Evolutionary conservation across 2,797 vertebrate species (phyloP).

Genomic region (Protosalanx chinensis): DNA sequence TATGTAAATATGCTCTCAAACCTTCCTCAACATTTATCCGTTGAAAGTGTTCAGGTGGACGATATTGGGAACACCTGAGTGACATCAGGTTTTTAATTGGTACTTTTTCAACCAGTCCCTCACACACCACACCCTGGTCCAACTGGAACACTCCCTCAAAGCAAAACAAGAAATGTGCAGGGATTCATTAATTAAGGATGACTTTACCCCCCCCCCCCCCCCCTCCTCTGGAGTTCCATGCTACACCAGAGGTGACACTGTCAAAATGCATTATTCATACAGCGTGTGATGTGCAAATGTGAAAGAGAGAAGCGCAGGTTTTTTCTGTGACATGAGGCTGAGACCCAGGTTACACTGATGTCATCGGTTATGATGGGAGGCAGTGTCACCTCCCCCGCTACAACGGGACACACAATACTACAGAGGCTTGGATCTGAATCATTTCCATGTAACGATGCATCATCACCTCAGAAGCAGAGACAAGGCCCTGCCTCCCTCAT

Average conservation of each 20-base stretch:
- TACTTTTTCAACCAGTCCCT: too few species aligned
- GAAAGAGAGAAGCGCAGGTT: conserved; percentile 17
- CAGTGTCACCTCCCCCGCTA: not conserved
- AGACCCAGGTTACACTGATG: conserved; percentile 10
- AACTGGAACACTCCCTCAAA: conserved; percentile 4
- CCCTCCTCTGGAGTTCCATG: conserved; percentile 18
- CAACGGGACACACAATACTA: conserved; percentile 20
- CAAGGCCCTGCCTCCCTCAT: conserved; percentile 57
- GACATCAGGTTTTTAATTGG: too few species aligned
- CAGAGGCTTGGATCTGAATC: conserved; percentile 45
- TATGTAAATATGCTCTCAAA: not conserved
- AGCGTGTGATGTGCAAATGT: conserved; percentile 36
- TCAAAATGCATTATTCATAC: conserved; percentile 12
- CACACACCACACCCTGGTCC: conserved; percentile 9
- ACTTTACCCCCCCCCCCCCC: not conserved
- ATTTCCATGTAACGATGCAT: conserved; percentile 41
- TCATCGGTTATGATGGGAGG: conserved; percentile 39
- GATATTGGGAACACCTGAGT: too few species aligned
- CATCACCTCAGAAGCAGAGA: conserved; percentile 39
- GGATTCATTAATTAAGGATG: conserved; percentile 4
- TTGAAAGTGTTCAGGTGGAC: too few species aligned
- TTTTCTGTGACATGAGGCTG: conserved; percentile 9
- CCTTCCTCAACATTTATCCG: not conserved
- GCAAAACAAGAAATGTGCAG: not conserved
- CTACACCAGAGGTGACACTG: conserved; percentile 22